Conservation (phyloP, 1,140 invertebrate genomes). For the Bombus pascuorum region DNA sequence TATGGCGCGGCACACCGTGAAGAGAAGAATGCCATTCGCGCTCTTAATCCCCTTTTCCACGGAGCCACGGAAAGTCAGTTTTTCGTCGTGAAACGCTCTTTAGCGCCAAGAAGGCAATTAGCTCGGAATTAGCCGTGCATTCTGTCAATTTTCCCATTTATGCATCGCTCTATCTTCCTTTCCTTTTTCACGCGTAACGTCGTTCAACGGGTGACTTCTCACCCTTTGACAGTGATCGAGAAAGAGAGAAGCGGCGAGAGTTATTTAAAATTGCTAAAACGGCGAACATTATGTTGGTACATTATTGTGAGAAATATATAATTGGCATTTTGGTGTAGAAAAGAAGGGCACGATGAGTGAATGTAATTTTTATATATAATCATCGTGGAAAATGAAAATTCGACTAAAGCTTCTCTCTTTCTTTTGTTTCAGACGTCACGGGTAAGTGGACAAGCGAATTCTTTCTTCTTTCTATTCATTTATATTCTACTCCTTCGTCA, state of each 20-base stretch:
- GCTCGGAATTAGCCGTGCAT: constrained; percentile 61
- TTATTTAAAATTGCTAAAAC: neutral
- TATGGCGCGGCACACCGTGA: constrained; percentile 21
- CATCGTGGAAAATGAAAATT: constrained; percentile 3
- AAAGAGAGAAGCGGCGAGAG: constrained; percentile 3
- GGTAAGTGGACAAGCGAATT: constrained; percentile 75
- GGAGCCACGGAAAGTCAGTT: constrained; percentile 48
- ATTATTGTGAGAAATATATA: neutral
- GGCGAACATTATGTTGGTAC: neutral
- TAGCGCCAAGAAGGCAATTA: constrained; percentile 64
- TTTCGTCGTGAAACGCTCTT: constrained; percentile 59
- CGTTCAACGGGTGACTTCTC: constrained; percentile 15
- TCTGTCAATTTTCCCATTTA: neutral
- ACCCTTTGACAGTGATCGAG: neutral
- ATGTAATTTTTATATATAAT: neutral
- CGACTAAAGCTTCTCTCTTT: constrained; percentile 56
- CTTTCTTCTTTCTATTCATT: neutral
- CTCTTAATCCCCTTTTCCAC: constrained; percentile 53
- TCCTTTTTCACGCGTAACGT: constrained; percentile 27
- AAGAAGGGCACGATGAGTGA: neutral
- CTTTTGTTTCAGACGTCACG: constrained; percentile 82
- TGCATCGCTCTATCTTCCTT: neutral
- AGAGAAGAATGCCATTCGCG: constrained; percentile 61
- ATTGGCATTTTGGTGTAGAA: neutral
- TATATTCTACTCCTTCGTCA: neutral